A percentile compares a stretch with the other conserved stretches of the same genome.
Evolutionary conservation across 2,113 vertebrate species (phyloP).

Genomic region (Siniperca knerii): DNA sequence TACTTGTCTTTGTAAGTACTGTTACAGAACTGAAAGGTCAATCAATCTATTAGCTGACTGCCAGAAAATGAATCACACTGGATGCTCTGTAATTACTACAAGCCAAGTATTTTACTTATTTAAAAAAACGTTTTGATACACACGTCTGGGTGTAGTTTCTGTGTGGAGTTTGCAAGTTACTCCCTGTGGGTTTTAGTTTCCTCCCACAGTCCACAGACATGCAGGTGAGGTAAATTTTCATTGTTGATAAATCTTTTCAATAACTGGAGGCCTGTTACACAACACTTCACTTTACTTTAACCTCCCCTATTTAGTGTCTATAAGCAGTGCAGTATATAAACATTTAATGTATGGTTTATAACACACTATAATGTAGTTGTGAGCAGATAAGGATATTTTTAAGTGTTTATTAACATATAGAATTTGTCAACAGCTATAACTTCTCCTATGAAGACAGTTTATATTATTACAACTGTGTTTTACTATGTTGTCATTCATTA

Average conservation of each 20-base stretch:
- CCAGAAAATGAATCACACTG: too few relatives aligned
- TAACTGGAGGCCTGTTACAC: background rate
- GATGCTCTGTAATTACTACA: background rate
- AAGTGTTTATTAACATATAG: background rate
- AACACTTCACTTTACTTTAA: background rate
- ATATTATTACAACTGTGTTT: background rate
- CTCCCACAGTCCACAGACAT: conserved; percentile 4
- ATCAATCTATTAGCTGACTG: background rate
- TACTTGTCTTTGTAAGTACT: too few relatives aligned
- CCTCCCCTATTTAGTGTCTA: background rate
- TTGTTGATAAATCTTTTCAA: background rate
- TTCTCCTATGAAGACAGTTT: background rate
- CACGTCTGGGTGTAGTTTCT: background rate
- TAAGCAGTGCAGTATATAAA: background rate
- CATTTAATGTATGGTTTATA: background rate
- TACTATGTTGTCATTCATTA: background rate
- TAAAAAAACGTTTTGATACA: background rate
- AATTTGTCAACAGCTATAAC: background rate
- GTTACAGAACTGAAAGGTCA: too few relatives aligned
- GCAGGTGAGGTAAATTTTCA: background rate
- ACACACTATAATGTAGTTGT: background rate
- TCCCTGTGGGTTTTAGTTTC: conserved; percentile 18
- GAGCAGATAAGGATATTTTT: background rate
- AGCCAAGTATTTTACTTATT: background rate
- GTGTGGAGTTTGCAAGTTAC: conserved; percentile 19